phyloP scores from a whole-genome alignment of 2,113 vertebrate species.

The Agelaius phoeniceus region DNA sequence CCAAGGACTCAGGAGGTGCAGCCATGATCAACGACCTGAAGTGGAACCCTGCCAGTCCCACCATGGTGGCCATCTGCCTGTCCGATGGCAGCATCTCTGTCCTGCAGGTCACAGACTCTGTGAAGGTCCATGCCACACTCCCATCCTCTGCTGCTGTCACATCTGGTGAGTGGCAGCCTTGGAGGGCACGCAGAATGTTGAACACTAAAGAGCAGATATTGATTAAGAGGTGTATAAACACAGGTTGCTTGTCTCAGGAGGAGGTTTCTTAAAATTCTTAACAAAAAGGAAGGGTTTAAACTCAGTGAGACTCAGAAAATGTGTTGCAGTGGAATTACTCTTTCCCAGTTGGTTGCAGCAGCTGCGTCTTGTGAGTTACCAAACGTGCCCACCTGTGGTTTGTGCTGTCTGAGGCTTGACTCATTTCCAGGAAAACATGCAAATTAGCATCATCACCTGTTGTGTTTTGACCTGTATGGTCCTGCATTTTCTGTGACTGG shows the following conservation, averaged over 20 bases:
- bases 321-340: neutral
- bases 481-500: neutral
- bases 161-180: slow-evolving; percentile 79
- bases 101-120: slow-evolving; percentile 84
- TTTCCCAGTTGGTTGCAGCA: neutral
- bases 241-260: neutral
- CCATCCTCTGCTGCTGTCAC: slow-evolving; percentile 84
- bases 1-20: slow-evolving; percentile 56
- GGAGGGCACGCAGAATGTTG: neutral
- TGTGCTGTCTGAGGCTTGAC: neutral
- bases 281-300: neutral
- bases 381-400: neutral
- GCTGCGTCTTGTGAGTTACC: neutral
- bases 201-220: rapidly evolving
- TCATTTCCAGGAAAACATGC: neutral
- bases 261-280: neutral
- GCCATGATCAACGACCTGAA: slow-evolving; percentile 85
- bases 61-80: slow-evolving; percentile 85
- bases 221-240: neutral
- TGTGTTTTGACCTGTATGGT: neutral
- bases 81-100: slow-evolving; percentile 90
- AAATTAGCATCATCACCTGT: neutral
- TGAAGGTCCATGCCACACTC: slow-evolving; percentile 79
- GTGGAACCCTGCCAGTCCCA: slow-evolving; percentile 85
- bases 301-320: neutral